Base-by-base conservation (phyloP, 2,797 vertebrate species). In the Euthynnus affinis region DNA sequence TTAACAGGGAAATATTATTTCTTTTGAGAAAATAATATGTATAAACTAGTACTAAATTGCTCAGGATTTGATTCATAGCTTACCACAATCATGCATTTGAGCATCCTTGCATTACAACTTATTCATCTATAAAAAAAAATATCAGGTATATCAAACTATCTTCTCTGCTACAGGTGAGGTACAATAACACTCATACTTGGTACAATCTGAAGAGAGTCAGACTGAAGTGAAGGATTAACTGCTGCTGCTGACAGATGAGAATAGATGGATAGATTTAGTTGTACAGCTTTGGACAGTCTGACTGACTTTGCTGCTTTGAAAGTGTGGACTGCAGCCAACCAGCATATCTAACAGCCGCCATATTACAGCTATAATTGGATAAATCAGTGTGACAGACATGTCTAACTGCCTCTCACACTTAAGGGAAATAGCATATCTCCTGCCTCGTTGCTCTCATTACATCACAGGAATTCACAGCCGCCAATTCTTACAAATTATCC, bases 331-430 rank as follows among this genome's bases (percentile, higher is more conserved):
- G 74, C 58, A 76, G 74, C 72, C 74, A 71, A 63, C 29, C 7
- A 3, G 53, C 77, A 81, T 76, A 58, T 78, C 65, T 61, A 61
- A 57, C 29, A 0, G 53, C 37, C 9, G 32, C 56, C 51, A 56
- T 64, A 78, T 73, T 51, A 74, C 32, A 79, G 57, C 51, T 69
- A 73, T 72, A 80, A 77, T 58, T 78, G 74, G 58, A 83, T 84
- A 69, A 80, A 81, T 84, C 71, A 76, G 32, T 71, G 71, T 86
- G 83, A 87, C 25, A 70, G 83, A 81, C 75, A 46, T 22, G 62
- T 76, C 53, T 65, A 55, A 74, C 58, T 74, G 60, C 34, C 46
- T 63, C 60, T 78, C 66, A 80, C 46, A 66, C 76, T 70, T 48
- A 6, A 49, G 46, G 48, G 57, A 80, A 70, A 76, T n/a, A 8